These are phyloP conservation scores for Bos indicus DNA, from an alignment of 2,113 vertebrate genomes.

Conservation along the genomic window DNA sequence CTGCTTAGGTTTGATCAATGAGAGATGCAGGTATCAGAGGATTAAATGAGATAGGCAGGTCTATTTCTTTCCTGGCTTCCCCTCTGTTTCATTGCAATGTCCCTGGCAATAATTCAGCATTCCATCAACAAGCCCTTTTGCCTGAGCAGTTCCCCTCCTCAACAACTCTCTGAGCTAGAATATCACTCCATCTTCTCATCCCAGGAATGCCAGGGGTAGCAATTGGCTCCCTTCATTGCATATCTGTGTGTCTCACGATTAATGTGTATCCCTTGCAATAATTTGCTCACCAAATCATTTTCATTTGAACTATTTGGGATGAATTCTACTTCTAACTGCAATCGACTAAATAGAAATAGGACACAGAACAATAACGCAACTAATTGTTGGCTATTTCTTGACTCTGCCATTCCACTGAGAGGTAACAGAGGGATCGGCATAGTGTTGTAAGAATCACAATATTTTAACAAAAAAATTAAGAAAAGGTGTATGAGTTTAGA, in stretches of 20 bases:
- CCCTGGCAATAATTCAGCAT: background rate
- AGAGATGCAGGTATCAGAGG: background rate
- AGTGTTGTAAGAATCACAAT: background rate
- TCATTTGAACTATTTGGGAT: background rate
- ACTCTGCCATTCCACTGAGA: too few species aligned
- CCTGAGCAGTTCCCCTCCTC: background rate
- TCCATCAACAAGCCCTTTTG: background rate
- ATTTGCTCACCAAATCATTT: background rate
- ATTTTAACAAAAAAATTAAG: background rate
- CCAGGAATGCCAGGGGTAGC: background rate
- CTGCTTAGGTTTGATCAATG: background rate
- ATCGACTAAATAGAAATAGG: background rate
- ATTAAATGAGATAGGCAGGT: background rate
- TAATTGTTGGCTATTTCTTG: background rate
- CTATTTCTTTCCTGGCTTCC: background rate
- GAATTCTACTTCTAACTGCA: background rate
- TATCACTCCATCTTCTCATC: background rate
- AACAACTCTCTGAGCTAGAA: background rate
- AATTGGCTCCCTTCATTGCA: background rate
- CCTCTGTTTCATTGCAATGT: background rate
- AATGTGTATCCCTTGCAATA: background rate
- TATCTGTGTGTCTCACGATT: background rate
- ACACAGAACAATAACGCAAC: background rate
- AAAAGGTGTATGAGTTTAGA: background rate
- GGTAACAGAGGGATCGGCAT: background rate